A percentile compares a stretch with the other conserved stretches of the same genome.
Evolutionary conservation across 2,888 invertebrate species (phyloP).

Genomic region (Strigamia transsilvanica): DNA sequence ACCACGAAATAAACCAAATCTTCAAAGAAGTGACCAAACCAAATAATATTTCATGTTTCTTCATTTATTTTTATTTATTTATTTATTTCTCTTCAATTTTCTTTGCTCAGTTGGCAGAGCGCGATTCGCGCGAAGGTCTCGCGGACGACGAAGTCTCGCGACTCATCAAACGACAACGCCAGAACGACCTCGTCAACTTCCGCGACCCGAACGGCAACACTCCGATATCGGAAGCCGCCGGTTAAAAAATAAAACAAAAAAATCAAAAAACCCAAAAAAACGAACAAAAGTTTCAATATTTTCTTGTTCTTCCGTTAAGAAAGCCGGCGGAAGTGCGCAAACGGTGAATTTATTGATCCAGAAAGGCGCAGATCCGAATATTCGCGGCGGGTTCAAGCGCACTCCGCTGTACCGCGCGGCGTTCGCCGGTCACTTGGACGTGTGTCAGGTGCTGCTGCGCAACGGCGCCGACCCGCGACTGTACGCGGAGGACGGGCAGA

Average conservation of each 20-base stretch:
- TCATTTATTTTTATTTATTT: too few relatives aligned
- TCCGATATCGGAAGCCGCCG: constrained; percentile 51
- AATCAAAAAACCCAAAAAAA: too few relatives aligned
- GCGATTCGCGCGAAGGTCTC: neutral
- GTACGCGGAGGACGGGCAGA: constrained; percentile 51
- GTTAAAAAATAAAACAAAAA: too few relatives aligned
- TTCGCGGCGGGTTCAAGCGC: neutral
- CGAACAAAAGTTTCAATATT: too few relatives aligned
- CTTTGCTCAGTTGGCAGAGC: neutral
- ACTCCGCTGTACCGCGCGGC: constrained; percentile 48
- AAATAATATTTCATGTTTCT: too few relatives aligned
- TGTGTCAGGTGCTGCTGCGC: constrained; percentile 37
- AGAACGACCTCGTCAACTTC: constrained; percentile 27
- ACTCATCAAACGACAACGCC: neutral
- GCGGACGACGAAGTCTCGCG: constrained; percentile 24
- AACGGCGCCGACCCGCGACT: constrained; percentile 51
- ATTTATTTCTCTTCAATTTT: too few relatives aligned
- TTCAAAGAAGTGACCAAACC: constrained; percentile 34
- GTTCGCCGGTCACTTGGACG: constrained; percentile 50
- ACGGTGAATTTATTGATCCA: constrained; percentile 37
- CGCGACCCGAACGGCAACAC: constrained; percentile 50
- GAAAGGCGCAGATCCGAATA: constrained; percentile 48
- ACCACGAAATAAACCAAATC: neutral
- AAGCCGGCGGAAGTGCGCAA: constrained; percentile 51
- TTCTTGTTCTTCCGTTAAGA: too few relatives aligned